These are phyloP conservation scores for Latrodectus elegans DNA, from an alignment of 2,888 invertebrate species.

Conservation along the genomic window DNA sequence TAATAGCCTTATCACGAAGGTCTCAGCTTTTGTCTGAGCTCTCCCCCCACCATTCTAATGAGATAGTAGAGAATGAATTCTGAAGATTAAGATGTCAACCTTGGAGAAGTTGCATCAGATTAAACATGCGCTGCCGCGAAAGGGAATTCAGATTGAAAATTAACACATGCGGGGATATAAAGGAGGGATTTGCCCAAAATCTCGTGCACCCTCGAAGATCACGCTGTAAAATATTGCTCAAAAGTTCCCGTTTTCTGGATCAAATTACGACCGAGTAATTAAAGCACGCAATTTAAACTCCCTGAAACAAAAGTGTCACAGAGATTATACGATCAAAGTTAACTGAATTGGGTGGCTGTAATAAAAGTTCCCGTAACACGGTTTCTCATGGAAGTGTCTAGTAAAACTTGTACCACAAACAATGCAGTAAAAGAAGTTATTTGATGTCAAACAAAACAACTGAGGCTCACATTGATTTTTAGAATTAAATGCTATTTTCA, in stretches of 20 bases:
- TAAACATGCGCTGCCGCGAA: neutral
- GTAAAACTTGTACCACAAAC: too few relatives aligned
- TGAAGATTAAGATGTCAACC: conserved; percentile 44
- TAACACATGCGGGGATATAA: conserved; percentile 2
- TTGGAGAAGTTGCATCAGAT: conserved; percentile 15
- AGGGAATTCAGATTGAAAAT: conserved; percentile 10
- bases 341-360: neutral
- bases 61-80: conserved; percentile 23
- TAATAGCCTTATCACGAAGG: conserved; percentile 25
- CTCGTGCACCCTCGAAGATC: neutral
- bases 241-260: neutral
- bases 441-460: too few relatives aligned
- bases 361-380: too few relatives aligned
- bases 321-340: neutral
- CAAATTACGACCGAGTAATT: neutral
- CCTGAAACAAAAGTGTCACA: too few relatives aligned
- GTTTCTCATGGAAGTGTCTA: too few relatives aligned
- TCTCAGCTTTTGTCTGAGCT: neutral
- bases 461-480: too few relatives aligned
- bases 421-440: too few relatives aligned
- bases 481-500: too few relatives aligned
- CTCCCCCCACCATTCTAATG: neutral
- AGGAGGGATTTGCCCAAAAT: neutral
- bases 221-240: neutral
- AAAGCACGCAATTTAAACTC: neutral